A percentile compares a stretch with the other conserved stretches of the same genome.
phyloP scores from a whole-genome alignment of 2,113 vertebrate genomes.

The Apeltes quadracus region DNA sequence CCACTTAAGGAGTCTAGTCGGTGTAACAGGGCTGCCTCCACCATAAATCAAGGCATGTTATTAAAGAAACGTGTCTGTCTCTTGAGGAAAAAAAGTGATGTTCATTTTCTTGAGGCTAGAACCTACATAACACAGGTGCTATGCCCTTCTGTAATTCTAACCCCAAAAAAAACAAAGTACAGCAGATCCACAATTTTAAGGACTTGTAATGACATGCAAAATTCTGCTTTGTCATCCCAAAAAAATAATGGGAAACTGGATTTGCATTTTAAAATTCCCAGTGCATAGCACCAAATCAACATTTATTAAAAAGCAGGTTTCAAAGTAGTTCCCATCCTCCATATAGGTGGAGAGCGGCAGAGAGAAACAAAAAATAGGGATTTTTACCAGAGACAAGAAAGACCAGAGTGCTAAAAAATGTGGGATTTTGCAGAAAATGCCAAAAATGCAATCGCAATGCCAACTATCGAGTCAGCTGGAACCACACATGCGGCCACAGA shows the following conservation, averaged over 20 bases:
- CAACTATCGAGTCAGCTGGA: constrained; percentile 7
- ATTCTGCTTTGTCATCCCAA: background rate
- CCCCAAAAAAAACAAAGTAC: background rate
- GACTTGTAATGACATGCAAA: background rate
- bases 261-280: background rate
- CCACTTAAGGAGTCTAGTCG: constrained; percentile 36
- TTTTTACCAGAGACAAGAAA: background rate
- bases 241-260: background rate
- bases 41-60: constrained; percentile 59
- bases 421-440: background rate
- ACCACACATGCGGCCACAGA: background rate
- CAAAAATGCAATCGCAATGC: background rate
- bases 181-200: background rate
- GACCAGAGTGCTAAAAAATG: background rate
- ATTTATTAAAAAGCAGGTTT: background rate
- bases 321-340: background rate
- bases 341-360: background rate
- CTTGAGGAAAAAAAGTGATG: constrained; percentile 17
- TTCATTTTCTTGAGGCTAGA: constrained; percentile 11
- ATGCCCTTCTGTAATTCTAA: no score
- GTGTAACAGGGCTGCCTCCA: constrained; percentile 25
- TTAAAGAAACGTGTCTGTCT: constrained; percentile 44
- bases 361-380: background rate
- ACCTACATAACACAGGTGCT: background rate
- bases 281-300: background rate